Conservation (phyloP, 2,888 invertebrate species). For the Dexiosoma caninum region DNA sequence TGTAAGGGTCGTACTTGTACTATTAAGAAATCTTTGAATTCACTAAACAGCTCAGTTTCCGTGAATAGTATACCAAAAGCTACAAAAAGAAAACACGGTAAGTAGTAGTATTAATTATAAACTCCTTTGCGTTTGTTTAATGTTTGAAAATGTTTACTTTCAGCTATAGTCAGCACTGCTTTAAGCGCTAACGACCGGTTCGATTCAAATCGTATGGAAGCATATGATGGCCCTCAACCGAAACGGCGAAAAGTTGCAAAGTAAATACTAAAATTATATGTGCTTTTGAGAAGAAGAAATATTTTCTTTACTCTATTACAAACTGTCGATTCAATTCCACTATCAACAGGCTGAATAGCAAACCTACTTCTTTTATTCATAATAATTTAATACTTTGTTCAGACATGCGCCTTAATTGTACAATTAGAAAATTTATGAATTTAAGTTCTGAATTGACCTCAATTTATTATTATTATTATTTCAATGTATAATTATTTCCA, state of each 20-base stretch:
- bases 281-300: too few species aligned
- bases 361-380: too few species aligned
- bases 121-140: not conserved
- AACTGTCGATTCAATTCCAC: too few species aligned
- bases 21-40: constrained; percentile 69
- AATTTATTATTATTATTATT: too few species aligned
- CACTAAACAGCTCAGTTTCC: constrained; percentile 23
- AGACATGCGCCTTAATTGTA: too few species aligned
- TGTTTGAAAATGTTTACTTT: not conserved
- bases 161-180: constrained; percentile 17
- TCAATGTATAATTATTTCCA: constrained; percentile 28
- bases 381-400: too few species aligned
- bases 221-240: constrained; percentile 70
- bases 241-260: constrained; percentile 76
- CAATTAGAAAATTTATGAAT: too few species aligned
- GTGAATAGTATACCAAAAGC: constrained; percentile 67
- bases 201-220: constrained; percentile 69
- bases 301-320: too few species aligned
- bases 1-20: constrained; percentile 89
- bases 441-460: too few species aligned
- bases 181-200: constrained; percentile 46
- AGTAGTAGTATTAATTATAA: not conserved
- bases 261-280: too few species aligned
- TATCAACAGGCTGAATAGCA: too few species aligned
- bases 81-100: constrained; percentile 72